Base-by-base conservation (phyloP, 2,113 vertebrate genomes). In the Poeciliopsis turrubarensis region DNA sequence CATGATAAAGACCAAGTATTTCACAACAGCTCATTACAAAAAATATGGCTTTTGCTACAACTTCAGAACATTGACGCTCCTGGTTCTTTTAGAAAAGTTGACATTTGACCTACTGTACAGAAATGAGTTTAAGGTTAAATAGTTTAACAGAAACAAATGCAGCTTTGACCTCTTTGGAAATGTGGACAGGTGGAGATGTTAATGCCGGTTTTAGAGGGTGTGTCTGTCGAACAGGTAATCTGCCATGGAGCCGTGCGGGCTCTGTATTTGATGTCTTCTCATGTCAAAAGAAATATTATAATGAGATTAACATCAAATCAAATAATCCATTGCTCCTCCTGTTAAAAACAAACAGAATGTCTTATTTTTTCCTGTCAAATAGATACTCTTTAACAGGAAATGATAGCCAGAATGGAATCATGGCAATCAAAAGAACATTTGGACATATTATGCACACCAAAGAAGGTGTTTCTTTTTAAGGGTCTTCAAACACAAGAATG, bases 161-260 rank as follows among this genome's bases (percentile, higher is more conserved):
- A 66, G 51, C 13, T n/a, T 37, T 68, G 11, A 65, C n/a, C 34
- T 22, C 17, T 79, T 67, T 69, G 51, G 7, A 80, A 77, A 73
- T 47, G 1, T 65, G 57, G 27, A 72, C 6, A n/a, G 51, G 7
- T 57, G 51, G 51, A 57, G 51, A n/a, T 25, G 51, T n/a, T 8
- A 57, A 8, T 47, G 17, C 4, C 5, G 1, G 41, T 41, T 75
- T 92, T 83, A 94, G 76, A 94, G 90, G 32, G 92, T 92, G 87
- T 95, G 94, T 74, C 92, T 95, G 80, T 95, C 93, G 70, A 95
- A 95, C 63, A 94, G 92, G 81, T 95, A 95, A 81, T 95, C 94
- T 82, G 92, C 94, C 93, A 95, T 91, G 27, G 75, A 0, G 1
- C 90, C 91, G 0, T 91, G 72, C 0, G 79, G 69, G 39, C n/a